phyloP scores from a whole-genome alignment of 2,113 vertebrate species.

The Eptesicus fuscus region DNA sequence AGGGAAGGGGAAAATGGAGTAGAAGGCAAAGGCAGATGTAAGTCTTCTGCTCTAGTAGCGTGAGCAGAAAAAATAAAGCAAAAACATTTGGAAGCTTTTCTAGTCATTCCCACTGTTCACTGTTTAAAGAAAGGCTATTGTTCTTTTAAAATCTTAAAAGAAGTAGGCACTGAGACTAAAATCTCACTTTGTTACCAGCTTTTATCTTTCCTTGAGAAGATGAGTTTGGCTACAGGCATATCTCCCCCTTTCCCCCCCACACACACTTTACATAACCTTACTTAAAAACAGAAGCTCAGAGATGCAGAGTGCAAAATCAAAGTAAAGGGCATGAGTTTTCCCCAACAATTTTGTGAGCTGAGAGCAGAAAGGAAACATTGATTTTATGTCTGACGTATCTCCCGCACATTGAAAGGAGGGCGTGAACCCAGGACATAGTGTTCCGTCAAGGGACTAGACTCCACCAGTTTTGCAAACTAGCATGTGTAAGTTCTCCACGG shows the following conservation, averaged over 20 bases:
- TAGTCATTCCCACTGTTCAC: not conserved
- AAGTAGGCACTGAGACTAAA: not conserved
- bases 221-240: not conserved
- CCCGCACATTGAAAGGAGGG: not conserved
- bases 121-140: not conserved
- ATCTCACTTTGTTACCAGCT: not conserved
- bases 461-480: not conserved
- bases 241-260: rapidly evolving
- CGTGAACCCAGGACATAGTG: not conserved
- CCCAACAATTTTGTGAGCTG: not conserved
- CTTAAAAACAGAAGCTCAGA: not conserved
- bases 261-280: not conserved
- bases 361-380: not conserved
- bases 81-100: not conserved
- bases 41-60: not conserved
- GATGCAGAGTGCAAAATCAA: not conserved
- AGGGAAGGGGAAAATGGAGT: not conserved
- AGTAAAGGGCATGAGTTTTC: not conserved
- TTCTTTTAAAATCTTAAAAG: not conserved
- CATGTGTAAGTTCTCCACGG: not conserved
- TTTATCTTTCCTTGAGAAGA: not conserved
- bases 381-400: not conserved
- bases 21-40: not conserved
- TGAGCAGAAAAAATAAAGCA: not conserved
- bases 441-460: not conserved